Base-by-base conservation (phyloP, 2,888 invertebrate genomes). In the Megaustenia siamemsis region DNA sequence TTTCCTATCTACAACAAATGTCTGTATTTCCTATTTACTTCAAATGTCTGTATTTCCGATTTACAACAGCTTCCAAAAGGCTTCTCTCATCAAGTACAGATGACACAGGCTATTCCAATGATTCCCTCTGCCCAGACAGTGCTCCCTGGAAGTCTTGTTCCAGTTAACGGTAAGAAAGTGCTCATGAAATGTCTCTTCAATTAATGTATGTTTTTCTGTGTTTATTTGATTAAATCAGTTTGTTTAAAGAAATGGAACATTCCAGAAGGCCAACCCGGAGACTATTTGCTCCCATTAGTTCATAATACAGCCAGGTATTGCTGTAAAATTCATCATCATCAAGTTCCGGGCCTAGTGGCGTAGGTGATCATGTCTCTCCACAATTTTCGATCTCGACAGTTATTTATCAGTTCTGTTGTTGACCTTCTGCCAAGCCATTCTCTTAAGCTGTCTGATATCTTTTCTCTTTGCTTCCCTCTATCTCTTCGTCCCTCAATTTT, bases 91-190 rank as follows among this genome's bases (percentile, higher is more conserved):
- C 82, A 78, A 45, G 80, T 87, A 56, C 89, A 91, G n/a, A 86
- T 92, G 90, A 90, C 88, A 15, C 91, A 91, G 82, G 89, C 91
- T 21, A 82, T 91, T 66, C 91, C 91, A 56, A 88, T 92, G 82
- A 88, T 91, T 75, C 92, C 90, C 56, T 89, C 90, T 76, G 89
- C 91, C 82, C 90, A 90, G 82, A 90, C 90, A 43, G 75, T 90
- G 81, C 86, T 92, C 84, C 92, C 91, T 81, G 91, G 92, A 88
- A 89, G 84, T 71, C 86, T 83, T 24, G 84, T 87, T 10, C 82
- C 88, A 5, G 83, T 89, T 56, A 87, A 86, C 63, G 87, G 87
- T 86, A 75, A 85, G 86, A 43, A 15, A 40, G 66, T 53, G 49
- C 69, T 45, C 56, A 40, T 66, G 18, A 24, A 21, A 24, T 21